phyloP scores from a whole-genome alignment of 2,113 vertebrate genomes.

The Nycticebus coucang region DNA sequence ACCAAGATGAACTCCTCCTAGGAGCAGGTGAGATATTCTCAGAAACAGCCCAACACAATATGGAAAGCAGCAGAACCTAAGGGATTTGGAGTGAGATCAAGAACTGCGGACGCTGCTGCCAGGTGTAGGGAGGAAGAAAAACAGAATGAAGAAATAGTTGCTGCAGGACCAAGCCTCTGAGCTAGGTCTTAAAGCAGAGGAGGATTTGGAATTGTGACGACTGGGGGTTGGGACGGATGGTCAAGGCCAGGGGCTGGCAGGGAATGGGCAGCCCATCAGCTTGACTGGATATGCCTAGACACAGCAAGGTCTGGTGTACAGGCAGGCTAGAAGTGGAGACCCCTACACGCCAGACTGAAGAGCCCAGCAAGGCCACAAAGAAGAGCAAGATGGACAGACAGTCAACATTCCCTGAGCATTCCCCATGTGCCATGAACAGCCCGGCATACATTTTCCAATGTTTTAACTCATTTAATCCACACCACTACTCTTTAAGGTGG shows the following conservation, averaged over 20 bases:
- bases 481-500: neutral
- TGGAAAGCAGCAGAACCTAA: neutral
- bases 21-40: neutral
- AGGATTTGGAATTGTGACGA: neutral
- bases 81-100: neutral
- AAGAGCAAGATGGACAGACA: neutral
- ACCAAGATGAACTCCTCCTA: neutral
- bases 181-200: neutral
- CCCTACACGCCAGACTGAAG: neutral
- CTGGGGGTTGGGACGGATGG: neutral
- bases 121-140: neutral
- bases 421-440: neutral
- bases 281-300: neutral
- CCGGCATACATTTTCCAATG: neutral
- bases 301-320: neutral
- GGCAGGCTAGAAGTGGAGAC: neutral
- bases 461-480: neutral
- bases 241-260: neutral
- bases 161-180: neutral
- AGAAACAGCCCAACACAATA: neutral
- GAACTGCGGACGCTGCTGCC: neutral
- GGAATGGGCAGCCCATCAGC: neutral
- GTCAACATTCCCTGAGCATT: neutral
- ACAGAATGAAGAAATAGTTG: neutral
- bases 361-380: neutral